Percentiles rank a stretch among this genome's conserved stretches.
Conservation (phyloP, 2,113 vertebrate species). For the Microcebus murinus region DNA sequence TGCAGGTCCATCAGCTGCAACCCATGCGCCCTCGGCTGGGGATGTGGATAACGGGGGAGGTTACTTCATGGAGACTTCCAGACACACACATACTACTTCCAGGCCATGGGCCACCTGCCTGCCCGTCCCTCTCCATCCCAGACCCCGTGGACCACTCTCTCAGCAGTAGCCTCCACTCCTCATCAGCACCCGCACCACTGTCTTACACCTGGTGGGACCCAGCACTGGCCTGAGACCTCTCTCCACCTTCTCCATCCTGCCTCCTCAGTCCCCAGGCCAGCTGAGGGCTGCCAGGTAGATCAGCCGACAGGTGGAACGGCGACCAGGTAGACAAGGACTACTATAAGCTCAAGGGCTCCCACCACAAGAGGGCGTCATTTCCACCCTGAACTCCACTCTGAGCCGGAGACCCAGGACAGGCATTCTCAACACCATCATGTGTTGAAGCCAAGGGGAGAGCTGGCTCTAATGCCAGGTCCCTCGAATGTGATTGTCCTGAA, state of each 20-base stretch:
- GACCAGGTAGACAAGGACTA: background rate
- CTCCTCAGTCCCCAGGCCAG: background rate
- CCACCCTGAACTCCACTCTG: background rate
- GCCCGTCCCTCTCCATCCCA: background rate
- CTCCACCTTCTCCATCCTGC: background rate
- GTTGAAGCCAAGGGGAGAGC: background rate
- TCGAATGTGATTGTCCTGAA: background rate
- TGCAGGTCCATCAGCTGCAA: background rate
- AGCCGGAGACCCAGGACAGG: background rate
- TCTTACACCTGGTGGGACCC: background rate
- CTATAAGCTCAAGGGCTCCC: background rate
- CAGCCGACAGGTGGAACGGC: too few relatives aligned
- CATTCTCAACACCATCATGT: fast-evolving
- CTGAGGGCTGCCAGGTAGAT: background rate
- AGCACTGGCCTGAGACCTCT: background rate
- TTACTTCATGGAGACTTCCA: background rate
- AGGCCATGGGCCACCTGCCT: background rate
- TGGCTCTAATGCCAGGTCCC: background rate
- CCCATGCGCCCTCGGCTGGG: fast-evolving
- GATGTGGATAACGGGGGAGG: background rate
- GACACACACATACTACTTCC: background rate
- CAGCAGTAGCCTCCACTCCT: background rate
- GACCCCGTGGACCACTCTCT: background rate
- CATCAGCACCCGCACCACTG: background rate
- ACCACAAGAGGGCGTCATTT: background rate